Evolutionary conservation across 2,888 invertebrate species (phyloP), one percentile per base, ranked within the genome.

Genomic region (Acanthosepion lycidas): DNA sequence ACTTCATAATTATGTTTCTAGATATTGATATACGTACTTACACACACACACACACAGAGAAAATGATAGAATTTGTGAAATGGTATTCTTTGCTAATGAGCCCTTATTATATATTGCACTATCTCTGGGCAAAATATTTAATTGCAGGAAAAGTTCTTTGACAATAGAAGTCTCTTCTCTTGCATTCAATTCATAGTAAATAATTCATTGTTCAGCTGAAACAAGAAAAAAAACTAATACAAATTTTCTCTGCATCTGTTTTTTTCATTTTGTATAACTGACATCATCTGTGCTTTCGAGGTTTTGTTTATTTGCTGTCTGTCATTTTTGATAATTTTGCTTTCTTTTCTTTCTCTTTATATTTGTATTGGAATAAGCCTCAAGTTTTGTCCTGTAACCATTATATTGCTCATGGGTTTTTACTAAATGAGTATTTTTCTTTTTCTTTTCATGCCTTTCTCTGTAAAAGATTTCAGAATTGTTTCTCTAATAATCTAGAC

Each of bases 91-190:
- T 78, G 78, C 78, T 78, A 78, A 78, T 78, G 78, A 78, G n/a
- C 18, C 78, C 78, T n/a, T 78, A 78, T 78, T 78, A 78, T 78
- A 78, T 78, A n/a, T n/a, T 78, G 2, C 15, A 78, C n/a, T 78
- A 78, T 78, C 78, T 78, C 78, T 78, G n/a, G 78, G 78, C 78
- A 78, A 78, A 33, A 78, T 78, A 78, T n/a, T 78, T 78, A 78
- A 78, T 78, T 78, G 78, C 78, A 78, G 78, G 78, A 78, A 78
- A 78, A 78, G 78, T 78, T n/a, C n/a, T 78, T 78, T 18, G 3
- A 78, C n/a, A 78, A 78, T 78, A 78, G n/a, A 78, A 78, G n/a
- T n/a, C 78, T 78, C n/a, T 33, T n/a, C 12, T 78, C 15, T 78
- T n/a, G n/a, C 78, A 78, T 78, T 78, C n/a, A 78, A 78, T 78